Base-by-base conservation (phyloP, 2,888 invertebrate species). In the Euzetes globulus region DNA sequence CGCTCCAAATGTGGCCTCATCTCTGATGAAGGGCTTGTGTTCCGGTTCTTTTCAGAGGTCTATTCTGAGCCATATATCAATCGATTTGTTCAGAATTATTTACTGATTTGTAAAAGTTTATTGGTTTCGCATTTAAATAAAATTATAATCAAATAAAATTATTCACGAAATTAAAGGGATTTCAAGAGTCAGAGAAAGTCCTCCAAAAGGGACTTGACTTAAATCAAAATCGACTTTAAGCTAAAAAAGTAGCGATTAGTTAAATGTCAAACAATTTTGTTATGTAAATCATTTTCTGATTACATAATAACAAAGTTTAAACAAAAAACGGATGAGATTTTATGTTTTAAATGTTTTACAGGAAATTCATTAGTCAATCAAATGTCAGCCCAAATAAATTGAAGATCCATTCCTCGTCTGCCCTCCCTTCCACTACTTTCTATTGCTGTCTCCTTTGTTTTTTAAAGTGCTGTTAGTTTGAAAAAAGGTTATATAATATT, bases 361-460 rank as follows among this genome's bases (percentile, higher is more conserved):
- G 63, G 63, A 63, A 63, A 63, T 63, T 33, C 63, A 63, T 63
- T 63, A 63, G 37, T 63, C 63, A 63, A 63, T 63, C 63, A 63
- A 63, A 63, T 33, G 29, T 63, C 29, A 63, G 29, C n/a, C 41
- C 41, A 15, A 58, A 25, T 58, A 25, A 58, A 25, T 25, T 58
- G 25, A 58, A 25, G 19, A 58, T 5, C 27, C 25, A 15, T 3
- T 58, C 27, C 27, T 19, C n/a, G n/a, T 19, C n/a, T 52, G 22
- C n/a, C n/a, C 22, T 19, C 19, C 6, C 5, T 19, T 25, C 22
- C 6, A 58, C 25, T 50, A 11, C n/a, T 41, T 41, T 41, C 13
- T 41, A 41, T 13, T 41, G 41, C 9, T 13, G 7, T 41, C 13
- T 13, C 9, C 41, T 41, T 41, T 41, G 41, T 41, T 11, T 41